Base-by-base conservation (phyloP, 2,888 invertebrate species). In the Netelia inedita region DNA sequence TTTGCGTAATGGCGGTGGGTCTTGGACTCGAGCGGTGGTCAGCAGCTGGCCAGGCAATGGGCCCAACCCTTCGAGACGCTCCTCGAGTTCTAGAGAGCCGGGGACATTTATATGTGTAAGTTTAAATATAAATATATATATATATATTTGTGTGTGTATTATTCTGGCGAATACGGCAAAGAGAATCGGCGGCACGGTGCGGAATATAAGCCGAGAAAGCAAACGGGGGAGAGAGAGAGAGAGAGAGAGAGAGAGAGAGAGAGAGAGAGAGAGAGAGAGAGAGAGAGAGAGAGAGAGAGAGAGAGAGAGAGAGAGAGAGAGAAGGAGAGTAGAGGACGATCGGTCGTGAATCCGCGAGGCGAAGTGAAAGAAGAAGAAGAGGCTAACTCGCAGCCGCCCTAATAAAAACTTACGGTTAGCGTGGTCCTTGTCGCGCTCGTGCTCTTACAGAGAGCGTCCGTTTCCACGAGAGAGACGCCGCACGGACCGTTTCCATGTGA, bases 321-420 rank as follows among this genome's bases (percentile, higher is more conserved):
- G 53, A 28, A 66, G 43, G 75, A 76, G 75, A 59, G 78, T 61
- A 69, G 61, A 78, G 23, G 46, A 28, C 53, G 21, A 68, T 50
- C 76, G 43, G n/a, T 76, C 80, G 68, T 28, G 57, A 53, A 28
- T 19, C 55, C 61, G 76, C 35, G 79, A 68, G 69, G 73, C 35
- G n/a, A 69, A 66, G 59, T 69, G 68, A 71, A 43, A 65, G 63
- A 82, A 80, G 66, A 75, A 71, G 82, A 83, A 80, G 73, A 80
- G 86, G 83, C 76, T 63, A 89, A 88, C 82, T 75, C 72, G 83
- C 92, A 92, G 92, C 91, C 92, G 91, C 91, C 90, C 92, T 90
- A 91, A 92, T 92, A 92, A 92, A 92, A 92, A 92, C 91, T 91
- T 85, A 86, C 88, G 86, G 28, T 28, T 87, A 86, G 82, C 87